Conservation (phyloP, 2,797 vertebrate species). For the Rhabdophis nuchalis region DNA sequence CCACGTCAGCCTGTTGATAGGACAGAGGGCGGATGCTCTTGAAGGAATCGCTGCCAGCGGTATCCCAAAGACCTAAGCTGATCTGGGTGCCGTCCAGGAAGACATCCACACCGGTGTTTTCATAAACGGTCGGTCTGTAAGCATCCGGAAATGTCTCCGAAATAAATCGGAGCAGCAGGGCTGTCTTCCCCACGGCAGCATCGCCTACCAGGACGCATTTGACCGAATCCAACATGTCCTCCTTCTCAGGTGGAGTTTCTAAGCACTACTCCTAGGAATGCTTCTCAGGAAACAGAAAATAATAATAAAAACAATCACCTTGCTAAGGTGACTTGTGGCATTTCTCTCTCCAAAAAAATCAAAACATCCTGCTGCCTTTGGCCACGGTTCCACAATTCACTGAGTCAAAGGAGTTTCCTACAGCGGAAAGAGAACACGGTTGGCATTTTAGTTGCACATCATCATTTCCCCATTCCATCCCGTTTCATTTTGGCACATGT, state of each 20-base stretch:
- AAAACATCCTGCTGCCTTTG: constrained; percentile 41
- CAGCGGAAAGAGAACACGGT: constrained; percentile 45
- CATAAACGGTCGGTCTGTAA: constrained; percentile 93
- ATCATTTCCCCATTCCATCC: neutral
- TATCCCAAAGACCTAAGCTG: constrained; percentile 95
- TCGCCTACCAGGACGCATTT: constrained; percentile 97
- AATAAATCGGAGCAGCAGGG: constrained; percentile 91
- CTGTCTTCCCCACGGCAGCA: constrained; percentile 90
- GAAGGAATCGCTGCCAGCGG: constrained; percentile 88
- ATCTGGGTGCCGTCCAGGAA: constrained; percentile 94
- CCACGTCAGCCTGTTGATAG: constrained; percentile 92
- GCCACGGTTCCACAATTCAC: constrained; percentile 7
- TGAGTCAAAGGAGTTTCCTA: constrained; percentile 40
- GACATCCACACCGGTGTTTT: constrained; percentile 93
- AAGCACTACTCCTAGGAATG: constrained; percentile 20
- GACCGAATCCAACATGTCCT: constrained; percentile 80
- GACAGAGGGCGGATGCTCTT: constrained; percentile 88
- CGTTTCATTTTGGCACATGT: neutral
- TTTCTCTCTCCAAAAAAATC: neutral
- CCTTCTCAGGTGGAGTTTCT: neutral
- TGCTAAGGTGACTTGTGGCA: constrained; percentile 8
- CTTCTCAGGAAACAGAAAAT: constrained; percentile 40
- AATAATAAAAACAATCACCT: neutral
- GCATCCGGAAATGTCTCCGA: constrained; percentile 91
- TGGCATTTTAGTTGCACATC: constrained; percentile 5